Evolutionary conservation across 2,113 vertebrate species (phyloP).

Genomic region (Platichthys stellatus): DNA sequence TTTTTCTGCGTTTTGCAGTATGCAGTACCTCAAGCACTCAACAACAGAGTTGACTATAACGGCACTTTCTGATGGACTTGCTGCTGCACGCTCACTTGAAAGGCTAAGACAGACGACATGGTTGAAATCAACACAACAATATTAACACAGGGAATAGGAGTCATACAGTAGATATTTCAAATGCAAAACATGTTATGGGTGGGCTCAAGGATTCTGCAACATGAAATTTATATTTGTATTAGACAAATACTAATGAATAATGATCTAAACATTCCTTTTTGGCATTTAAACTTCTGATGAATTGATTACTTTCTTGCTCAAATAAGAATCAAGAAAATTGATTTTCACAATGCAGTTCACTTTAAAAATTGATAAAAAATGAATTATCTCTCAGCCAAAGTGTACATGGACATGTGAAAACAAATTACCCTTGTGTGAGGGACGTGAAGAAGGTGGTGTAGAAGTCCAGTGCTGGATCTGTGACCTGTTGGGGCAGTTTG

Average conservation of each 20-base stretch:
- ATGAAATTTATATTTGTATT: neutral
- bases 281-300: no score
- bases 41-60: constrained; percentile 87
- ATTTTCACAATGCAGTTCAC: neutral
- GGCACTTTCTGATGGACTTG: constrained; percentile 88
- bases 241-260: neutral
- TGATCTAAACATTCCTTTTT: neutral
- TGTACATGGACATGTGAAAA: neutral
- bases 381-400: no score
- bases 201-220: neutral
- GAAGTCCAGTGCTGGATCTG: constrained; percentile 87
- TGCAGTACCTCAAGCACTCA: constrained; percentile 90
- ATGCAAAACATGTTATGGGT: neutral
- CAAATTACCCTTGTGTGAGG: constrained; percentile 87
- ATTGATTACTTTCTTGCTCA: no score
- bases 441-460: constrained; percentile 88
- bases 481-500: constrained; percentile 86
- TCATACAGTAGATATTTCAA: neutral
- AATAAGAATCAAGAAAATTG: neutral
- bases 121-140: neutral
- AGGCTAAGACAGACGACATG: constrained; percentile 77
- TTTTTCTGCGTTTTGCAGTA: constrained; percentile 82
- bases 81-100: constrained; percentile 85
- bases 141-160: neutral
- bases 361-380: neutral